phyloP scores from a whole-genome alignment of 2,797 vertebrate species.

The Cirrhinus mrigala region DNA sequence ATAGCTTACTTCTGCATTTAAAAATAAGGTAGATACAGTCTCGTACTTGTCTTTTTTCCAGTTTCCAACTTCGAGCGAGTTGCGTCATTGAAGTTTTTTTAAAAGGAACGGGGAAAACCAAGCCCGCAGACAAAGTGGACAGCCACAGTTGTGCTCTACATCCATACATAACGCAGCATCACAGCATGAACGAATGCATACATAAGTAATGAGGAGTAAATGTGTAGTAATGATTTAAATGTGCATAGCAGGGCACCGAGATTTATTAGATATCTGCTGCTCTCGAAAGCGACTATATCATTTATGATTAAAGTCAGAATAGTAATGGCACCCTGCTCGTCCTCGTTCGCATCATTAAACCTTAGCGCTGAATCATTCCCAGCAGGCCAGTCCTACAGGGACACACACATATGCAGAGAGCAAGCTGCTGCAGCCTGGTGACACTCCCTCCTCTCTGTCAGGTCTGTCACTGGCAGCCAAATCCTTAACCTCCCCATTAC shows the following conservation, averaged over 20 bases:
- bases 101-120: neutral
- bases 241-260: neutral
- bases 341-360: constrained; percentile 42
- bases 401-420: constrained; percentile 34
- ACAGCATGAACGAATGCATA: constrained; percentile 4
- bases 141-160: neutral
- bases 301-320: constrained; percentile 44
- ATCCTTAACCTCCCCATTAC: constrained; percentile 51
- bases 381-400: constrained; percentile 32
- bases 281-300: constrained; percentile 29
- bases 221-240: constrained; percentile 24
- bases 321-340: constrained; percentile 30
- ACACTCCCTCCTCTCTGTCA: constrained; percentile 33
- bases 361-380: constrained; percentile 54
- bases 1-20: neutral
- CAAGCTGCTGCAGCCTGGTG: constrained; percentile 29
- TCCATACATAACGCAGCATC: neutral
- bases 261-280: constrained; percentile 34
- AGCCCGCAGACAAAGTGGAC: neutral
- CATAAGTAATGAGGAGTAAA: constrained; percentile 38
- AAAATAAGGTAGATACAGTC: neutral
- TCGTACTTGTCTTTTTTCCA: neutral
- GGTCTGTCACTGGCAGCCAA: constrained; percentile 43
- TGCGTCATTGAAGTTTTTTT: neutral
- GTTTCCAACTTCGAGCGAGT: neutral